These are phyloP conservation scores for Elephas maximus DNA, from an alignment of 2,113 vertebrate species.

Conservation along the genomic window DNA sequence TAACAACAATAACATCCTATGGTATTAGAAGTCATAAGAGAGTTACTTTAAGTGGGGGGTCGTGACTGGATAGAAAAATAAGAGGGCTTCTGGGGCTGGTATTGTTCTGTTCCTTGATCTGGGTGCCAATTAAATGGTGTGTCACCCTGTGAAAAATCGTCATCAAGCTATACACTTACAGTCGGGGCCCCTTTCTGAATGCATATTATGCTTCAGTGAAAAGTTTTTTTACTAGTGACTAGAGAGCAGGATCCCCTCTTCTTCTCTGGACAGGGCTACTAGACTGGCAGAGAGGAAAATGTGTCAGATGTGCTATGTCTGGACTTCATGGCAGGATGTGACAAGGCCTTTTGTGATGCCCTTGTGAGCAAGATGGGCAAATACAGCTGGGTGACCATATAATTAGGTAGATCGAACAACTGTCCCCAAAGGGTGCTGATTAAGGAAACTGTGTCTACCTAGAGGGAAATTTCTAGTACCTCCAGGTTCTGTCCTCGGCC, in stretches of 20 bases:
- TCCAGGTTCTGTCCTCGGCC: constrained; percentile 54
- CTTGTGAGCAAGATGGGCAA: constrained; percentile 68
- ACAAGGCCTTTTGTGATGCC: constrained; percentile 18
- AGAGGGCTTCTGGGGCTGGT: not conserved
- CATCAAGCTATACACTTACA: not conserved
- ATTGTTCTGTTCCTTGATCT: not conserved
- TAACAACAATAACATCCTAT: not conserved
- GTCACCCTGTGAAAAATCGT: not conserved
- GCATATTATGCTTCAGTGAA: not conserved
- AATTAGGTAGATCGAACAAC: constrained; percentile 55
- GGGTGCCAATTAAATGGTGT: not conserved
- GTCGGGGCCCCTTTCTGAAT: not conserved
- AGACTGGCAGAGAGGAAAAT: not conserved
- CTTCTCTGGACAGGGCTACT: not conserved
- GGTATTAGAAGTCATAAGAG: not conserved
- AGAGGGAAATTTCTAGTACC: constrained; percentile 63
- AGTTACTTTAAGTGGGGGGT: not conserved
- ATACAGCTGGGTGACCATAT: not conserved
- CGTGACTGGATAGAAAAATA: not conserved
- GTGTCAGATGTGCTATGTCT: not conserved
- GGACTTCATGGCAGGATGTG: not conserved
- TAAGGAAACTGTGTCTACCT: constrained; percentile 65
- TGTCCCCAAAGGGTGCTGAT: constrained; percentile 64
- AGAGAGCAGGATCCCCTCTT: not conserved
- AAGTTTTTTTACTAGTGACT: not conserved